These are phyloP conservation scores for Pogonus chalceus DNA, from an alignment of 1,140 invertebrate species.

Conservation along the genomic window DNA sequence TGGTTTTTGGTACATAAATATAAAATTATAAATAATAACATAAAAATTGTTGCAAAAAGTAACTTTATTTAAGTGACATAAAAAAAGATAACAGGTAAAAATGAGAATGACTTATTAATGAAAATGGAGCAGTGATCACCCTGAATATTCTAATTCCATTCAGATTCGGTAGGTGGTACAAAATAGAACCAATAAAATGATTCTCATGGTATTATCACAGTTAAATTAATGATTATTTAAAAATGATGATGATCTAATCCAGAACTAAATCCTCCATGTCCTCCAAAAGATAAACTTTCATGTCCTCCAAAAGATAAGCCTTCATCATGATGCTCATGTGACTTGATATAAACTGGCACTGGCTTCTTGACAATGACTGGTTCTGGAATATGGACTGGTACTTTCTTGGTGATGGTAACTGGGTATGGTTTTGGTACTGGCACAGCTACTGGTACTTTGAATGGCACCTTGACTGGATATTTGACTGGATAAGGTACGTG, in stretches of 20 bases:
- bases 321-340: constrained; percentile 19
- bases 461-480: constrained; percentile 42
- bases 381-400: constrained; percentile 31
- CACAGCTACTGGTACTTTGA: constrained; percentile 29
- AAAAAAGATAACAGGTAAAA: too few species aligned
- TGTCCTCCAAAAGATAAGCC: constrained; percentile 14
- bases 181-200: not conserved
- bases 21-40: too few species aligned
- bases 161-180: not conserved
- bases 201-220: not conserved
- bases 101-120: too few species aligned
- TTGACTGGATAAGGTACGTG: constrained; percentile 39
- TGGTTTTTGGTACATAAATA: too few species aligned
- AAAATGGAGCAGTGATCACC: too few species aligned
- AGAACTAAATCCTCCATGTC: constrained; percentile 12
- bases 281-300: too few species aligned
- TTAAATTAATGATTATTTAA: not conserved
- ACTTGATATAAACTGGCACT: constrained; percentile 37
- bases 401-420: constrained; percentile 22
- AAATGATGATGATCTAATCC: not conserved
- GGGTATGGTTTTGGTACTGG: constrained; percentile 29
- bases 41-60: too few species aligned
- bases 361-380: constrained; percentile 41
- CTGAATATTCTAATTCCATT: not conserved
- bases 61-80: too few species aligned